Percentiles rank a stretch among this genome's conserved stretches.
phyloP scores from a whole-genome alignment of 23 tunicate genomes.

The Diplosoma virens region DNA sequence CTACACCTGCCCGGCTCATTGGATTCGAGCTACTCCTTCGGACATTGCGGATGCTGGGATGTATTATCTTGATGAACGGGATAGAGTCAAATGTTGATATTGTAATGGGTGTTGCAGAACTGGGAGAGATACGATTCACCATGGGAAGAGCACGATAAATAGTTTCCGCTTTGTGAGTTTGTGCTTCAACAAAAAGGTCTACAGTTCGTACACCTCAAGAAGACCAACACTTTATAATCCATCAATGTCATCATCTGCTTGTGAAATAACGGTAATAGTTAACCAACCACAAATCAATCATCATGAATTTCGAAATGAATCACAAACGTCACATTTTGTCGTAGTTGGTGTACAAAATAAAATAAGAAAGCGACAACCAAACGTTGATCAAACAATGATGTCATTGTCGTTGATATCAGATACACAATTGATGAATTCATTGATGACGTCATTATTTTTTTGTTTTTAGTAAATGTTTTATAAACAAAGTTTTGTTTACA shows the following conservation, averaged over 20 bases:
- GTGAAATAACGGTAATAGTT: neutral
- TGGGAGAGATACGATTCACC: too few species aligned
- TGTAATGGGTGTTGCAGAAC: too few species aligned
- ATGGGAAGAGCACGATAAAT: too few species aligned
- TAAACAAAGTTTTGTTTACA: too few species aligned
- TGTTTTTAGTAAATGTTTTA: too few species aligned
- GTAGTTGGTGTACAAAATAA: conserved; percentile 37
- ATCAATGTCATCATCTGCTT: neutral
- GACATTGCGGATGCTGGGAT: neutral
- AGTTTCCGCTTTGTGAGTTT: conserved; percentile 10
- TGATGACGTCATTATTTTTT: conserved; percentile 2
- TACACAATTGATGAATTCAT: conserved; percentile 46
- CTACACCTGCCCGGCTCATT: neutral
- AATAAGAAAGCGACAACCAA: conserved; percentile 9
- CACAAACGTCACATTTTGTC: neutral
- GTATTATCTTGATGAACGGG: neutral
- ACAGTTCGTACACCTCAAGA: neutral
- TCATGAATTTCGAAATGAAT: neutral
- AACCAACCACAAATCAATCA: neutral
- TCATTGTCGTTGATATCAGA: conserved; percentile 22
- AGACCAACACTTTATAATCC: conserved; percentile 1
- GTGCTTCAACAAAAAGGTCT: conserved; percentile 20
- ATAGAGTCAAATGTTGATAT: too few species aligned
- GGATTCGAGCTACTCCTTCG: neutral
- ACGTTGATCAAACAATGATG: conserved; percentile 25